These are phyloP conservation scores for Clarias magur DNA, from an alignment of 2,113 vertebrate species.

Conservation along the genomic window DNA sequence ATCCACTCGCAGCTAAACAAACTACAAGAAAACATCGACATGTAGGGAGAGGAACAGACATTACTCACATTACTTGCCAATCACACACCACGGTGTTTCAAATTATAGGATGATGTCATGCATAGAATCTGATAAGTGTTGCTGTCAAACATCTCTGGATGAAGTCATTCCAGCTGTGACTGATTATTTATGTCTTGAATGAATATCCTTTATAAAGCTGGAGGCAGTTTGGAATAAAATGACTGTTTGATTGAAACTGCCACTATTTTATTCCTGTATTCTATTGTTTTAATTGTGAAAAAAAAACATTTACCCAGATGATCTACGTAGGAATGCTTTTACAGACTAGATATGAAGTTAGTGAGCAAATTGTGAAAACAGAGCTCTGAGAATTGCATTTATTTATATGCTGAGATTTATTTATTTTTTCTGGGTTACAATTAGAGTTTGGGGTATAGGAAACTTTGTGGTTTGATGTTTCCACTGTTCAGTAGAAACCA, in stretches of 20 bases:
- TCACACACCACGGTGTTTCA: not conserved
- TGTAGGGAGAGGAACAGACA: not conserved
- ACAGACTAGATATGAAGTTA: not conserved
- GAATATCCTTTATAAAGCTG: constrained; percentile 11
- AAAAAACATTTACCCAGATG: not conserved
- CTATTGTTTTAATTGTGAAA: constrained; percentile 24
- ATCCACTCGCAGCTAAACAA: not conserved
- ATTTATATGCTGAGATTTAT: not conserved
- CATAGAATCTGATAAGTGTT: not conserved
- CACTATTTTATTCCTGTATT: not conserved
- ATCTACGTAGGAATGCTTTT: constrained; percentile 3
- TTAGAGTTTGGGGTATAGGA: not conserved
- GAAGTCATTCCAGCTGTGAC: constrained; percentile 17
- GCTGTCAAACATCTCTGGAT: not conserved
- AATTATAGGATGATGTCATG: constrained; percentile 8
- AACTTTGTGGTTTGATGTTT: constrained; percentile 7
- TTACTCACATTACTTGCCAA: not conserved
- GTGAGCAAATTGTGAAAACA: not conserved
- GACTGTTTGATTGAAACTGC: not conserved
- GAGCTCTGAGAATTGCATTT: constrained; percentile 20
- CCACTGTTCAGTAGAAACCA: constrained; percentile 20
- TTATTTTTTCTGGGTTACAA: not conserved
- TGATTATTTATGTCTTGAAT: constrained; percentile 10
- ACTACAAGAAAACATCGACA: constrained; percentile 29
- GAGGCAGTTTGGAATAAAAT: constrained; percentile 11